Evolutionary conservation across 2,113 vertebrate species (phyloP).

Genomic region (Oceanites oceanicus): DNA sequence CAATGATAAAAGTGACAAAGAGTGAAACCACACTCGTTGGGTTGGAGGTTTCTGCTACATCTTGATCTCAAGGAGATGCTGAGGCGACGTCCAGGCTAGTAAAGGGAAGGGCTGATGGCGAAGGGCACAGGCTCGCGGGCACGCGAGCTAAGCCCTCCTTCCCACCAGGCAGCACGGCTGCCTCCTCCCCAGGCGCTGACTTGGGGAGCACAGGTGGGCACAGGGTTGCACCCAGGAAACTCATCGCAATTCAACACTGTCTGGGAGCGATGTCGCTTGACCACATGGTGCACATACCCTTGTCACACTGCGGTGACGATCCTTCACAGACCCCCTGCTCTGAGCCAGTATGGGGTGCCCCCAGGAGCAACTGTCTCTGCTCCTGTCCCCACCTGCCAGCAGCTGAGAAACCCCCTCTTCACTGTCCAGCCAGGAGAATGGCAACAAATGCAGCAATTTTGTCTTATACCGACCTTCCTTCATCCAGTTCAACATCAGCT

Average conservation of each 20-base stretch:
- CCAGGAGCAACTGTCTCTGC: neutral
- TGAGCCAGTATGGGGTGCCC: neutral
- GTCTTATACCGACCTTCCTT: neutral
- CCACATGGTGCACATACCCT: neutral
- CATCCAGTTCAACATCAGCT: neutral
- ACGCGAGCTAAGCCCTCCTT: accelerated
- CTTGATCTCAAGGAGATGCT: neutral
- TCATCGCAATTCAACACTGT: neutral
- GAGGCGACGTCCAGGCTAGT: accelerated
- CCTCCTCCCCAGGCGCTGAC: accelerated
- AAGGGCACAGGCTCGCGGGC: neutral
- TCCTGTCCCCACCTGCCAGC: neutral
- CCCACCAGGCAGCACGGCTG: accelerated
- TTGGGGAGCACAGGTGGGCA: neutral
- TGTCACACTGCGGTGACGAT: neutral
- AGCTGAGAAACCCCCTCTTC: neutral
- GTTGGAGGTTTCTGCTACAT: neutral
- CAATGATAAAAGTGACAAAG: neutral
- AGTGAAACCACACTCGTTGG: neutral
- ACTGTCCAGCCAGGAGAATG: neutral
- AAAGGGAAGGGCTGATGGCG: neutral
- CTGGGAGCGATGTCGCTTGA: neutral
- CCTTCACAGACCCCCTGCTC: neutral
- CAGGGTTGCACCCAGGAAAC: neutral
- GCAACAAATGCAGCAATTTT: neutral